phyloP scores from a whole-genome alignment of 2,113 vertebrate species.

The Arenaria interpres region DNA sequence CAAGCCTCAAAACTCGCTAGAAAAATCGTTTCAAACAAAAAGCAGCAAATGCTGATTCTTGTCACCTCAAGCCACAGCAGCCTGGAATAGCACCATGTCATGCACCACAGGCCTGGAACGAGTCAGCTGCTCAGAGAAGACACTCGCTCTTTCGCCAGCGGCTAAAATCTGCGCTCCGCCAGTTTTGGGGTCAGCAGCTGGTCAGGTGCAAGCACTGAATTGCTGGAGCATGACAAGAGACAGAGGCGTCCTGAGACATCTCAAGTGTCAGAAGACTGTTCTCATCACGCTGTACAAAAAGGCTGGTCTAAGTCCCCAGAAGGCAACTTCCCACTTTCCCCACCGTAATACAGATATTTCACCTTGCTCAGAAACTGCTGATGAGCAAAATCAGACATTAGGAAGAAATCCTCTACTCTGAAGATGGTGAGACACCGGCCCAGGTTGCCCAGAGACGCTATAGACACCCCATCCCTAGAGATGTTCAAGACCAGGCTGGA shows the following conservation, averaged over 20 bases:
- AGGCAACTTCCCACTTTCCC: not conserved
- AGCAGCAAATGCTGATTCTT: not conserved
- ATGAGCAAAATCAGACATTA: not conserved
- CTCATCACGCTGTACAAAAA: not conserved
- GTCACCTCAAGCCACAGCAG: not conserved
- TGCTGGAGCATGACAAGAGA: not conserved
- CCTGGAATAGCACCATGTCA: not conserved
- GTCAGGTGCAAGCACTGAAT: too few species aligned
- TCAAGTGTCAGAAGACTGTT: too few species aligned
- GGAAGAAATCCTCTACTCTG: not conserved
- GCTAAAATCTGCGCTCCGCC: fast-evolving
- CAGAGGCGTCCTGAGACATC: not conserved
- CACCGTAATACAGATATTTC: fast-evolving
- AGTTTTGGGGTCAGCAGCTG: not conserved
- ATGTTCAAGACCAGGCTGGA: not conserved
- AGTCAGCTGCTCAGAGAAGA: not conserved
- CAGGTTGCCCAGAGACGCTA: not conserved
- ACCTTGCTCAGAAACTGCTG: not conserved
- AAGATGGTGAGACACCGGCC: not conserved
- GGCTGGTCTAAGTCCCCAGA: not conserved
- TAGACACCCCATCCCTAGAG: not conserved
- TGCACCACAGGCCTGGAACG: not conserved
- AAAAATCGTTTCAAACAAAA: not conserved
- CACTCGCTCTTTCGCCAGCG: not conserved
- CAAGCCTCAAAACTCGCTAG: not conserved